phyloP scores from a whole-genome alignment of 2,888 invertebrate genomes.

The Pharmacophagus antenor region DNA sequence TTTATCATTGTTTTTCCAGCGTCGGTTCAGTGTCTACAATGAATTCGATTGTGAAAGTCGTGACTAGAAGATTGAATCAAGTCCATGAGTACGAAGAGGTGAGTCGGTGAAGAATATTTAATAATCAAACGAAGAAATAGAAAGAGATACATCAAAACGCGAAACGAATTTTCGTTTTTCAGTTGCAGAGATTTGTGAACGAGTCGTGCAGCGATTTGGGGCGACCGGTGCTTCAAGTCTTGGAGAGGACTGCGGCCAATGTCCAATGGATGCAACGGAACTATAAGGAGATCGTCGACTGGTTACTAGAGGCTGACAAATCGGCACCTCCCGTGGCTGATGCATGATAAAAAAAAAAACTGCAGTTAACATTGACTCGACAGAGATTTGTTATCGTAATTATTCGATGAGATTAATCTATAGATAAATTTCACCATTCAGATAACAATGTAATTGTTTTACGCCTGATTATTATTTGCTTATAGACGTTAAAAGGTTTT shows the following conservation, averaged over 20 bases:
- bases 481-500: neutral
- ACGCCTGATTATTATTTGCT: neutral
- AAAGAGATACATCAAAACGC: neutral
- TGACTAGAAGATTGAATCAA: conserved; percentile 87
- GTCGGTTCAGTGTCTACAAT: conserved; percentile 87
- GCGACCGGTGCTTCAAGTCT: conserved; percentile 87
- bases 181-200: conserved; percentile 85
- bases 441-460: neutral
- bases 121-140: neutral
- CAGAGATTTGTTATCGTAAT: neutral
- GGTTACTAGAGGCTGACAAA: conserved; percentile 80
- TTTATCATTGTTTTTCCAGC: conserved; percentile 68
- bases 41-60: conserved; percentile 86
- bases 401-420: too few species aligned
- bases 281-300: conserved; percentile 86
- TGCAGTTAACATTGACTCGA: neutral
- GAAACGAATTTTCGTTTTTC: conserved; percentile 31
- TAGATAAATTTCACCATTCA: neutral
- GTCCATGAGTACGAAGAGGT: conserved; percentile 89
- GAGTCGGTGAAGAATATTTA: neutral
- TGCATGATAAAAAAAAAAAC: conserved; percentile 20
- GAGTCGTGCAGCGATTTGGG: conserved; percentile 85
- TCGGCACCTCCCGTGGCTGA: conserved; percentile 35
- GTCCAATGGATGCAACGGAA: conserved; percentile 91
- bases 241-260: conserved; percentile 90